phyloP scores from a whole-genome alignment of 2,797 vertebrate genomes.

The Halcyon smyrnensis region DNA sequence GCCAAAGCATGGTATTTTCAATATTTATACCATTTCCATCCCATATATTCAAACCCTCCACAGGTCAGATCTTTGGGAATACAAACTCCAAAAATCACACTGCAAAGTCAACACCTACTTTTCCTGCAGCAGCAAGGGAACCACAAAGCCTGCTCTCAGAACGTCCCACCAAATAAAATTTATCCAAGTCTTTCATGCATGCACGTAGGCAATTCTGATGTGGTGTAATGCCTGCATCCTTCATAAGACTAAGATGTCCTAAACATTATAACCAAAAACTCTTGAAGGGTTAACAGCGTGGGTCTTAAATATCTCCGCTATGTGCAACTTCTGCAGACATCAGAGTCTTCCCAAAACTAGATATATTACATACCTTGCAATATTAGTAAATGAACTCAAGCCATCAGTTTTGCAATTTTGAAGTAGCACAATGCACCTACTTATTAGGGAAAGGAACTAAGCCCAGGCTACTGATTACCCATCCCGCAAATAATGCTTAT shows the following conservation, averaged over 20 bases:
- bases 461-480: constrained; percentile 39
- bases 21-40: not conserved
- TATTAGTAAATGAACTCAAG: constrained; percentile 31
- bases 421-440: constrained; percentile 41
- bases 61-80: not conserved
- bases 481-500: constrained; percentile 46
- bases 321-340: not conserved
- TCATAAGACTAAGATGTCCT: not conserved
- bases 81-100: not conserved
- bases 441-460: constrained; percentile 54
- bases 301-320: not conserved
- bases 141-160: not conserved
- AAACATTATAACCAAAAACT: not conserved
- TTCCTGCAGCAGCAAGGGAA: not conserved
- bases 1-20: not conserved
- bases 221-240: not conserved
- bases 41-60: not conserved
- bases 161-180: not conserved
- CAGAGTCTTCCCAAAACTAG: not conserved
- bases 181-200: not conserved
- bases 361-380: not conserved
- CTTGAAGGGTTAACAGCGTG: not conserved
- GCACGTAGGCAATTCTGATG: not conserved
- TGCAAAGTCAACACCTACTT: not conserved
- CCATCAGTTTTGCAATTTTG: constrained; percentile 23